These are phyloP conservation scores for Hirtodrosophila histrioides DNA, from an alignment of 2,888 invertebrate species.

Conservation along the genomic window DNA sequence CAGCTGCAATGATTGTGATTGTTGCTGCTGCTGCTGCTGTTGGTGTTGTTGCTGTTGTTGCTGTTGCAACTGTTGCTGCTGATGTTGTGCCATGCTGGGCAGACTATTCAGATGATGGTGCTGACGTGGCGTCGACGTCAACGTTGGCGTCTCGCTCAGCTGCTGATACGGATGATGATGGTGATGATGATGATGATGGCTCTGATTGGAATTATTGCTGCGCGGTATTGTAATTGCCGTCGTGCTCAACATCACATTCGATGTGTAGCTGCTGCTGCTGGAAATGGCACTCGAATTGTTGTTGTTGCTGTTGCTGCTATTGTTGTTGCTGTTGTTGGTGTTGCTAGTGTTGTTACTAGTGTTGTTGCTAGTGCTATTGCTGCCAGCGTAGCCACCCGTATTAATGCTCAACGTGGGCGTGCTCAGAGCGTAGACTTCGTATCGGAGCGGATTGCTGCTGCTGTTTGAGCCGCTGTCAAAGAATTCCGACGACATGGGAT, in stretches of 20 bases:
- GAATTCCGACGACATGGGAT: slow-evolving; percentile 84
- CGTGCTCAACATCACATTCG: slow-evolving; percentile 83
- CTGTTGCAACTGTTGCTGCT: slow-evolving; percentile 53
- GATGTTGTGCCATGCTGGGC: slow-evolving; percentile 74
- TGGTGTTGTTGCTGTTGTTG: slow-evolving; percentile 71
- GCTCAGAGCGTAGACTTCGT: slow-evolving; percentile 81
- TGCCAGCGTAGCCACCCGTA: slow-evolving; percentile 42
- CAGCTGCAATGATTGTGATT: slow-evolving; percentile 68
- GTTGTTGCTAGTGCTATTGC: slow-evolving; percentile 8
- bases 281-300: slow-evolving; percentile 42
- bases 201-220: slow-evolving; percentile 82
- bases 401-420: slow-evolving; percentile 71
- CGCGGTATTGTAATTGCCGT: slow-evolving; percentile 83
- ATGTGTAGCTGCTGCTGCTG: slow-evolving; percentile 55
- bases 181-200: slow-evolving; percentile 80
- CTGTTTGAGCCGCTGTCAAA: slow-evolving; percentile 84
- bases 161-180: slow-evolving; percentile 69
- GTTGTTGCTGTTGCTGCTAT: slow-evolving; percentile 4
- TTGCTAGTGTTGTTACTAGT: no score
- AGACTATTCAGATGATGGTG: slow-evolving; percentile 68
- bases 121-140: slow-evolving; percentile 48
- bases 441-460: slow-evolving; percentile 83
- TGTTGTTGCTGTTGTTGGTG: no score
- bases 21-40: slow-evolving; percentile 45
- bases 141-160: slow-evolving; percentile 62